phyloP scores from a whole-genome alignment of 92 coral and sea anemone species.

The Nematostella vectensis region DNA sequence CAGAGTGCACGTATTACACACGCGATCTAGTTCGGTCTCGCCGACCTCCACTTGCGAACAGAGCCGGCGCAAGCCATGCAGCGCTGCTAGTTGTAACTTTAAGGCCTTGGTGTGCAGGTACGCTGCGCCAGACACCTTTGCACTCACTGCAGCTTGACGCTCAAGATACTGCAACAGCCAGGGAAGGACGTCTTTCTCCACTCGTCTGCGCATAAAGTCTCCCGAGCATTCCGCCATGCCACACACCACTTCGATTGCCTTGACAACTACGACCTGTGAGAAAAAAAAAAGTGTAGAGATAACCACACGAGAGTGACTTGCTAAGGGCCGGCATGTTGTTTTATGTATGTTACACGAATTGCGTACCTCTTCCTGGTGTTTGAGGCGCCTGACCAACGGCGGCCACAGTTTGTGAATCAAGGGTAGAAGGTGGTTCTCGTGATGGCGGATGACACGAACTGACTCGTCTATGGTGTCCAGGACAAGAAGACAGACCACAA shows the following conservation, averaged over 20 bases:
- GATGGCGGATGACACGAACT: conserved; percentile 40
- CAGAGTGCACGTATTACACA: conserved; percentile 45
- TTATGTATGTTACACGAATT: no score
- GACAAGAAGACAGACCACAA: conserved; percentile 62
- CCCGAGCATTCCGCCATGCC: conserved; percentile 86
- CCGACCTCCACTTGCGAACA: conserved; percentile 68
- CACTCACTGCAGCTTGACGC: conserved; percentile 61
- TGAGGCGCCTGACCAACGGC: conserved; percentile 66
- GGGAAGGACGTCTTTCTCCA: conserved; percentile 78
- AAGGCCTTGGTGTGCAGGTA: conserved; percentile 79
- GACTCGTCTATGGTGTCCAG: conserved; percentile 75
- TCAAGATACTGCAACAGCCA: conserved; percentile 54
- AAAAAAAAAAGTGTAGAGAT: neutral
- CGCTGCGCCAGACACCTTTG: conserved; percentile 56
- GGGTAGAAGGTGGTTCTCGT: conserved; percentile 81
- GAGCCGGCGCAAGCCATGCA: conserved; percentile 66
- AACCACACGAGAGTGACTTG: no score
- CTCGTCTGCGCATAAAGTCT: conserved; percentile 86
- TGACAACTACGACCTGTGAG: conserved; percentile 65
- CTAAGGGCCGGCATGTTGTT: no score
- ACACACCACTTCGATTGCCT: conserved; percentile 71
- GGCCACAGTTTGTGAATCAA: conserved; percentile 94
- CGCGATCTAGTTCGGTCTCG: conserved; percentile 52
- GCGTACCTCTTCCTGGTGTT: conserved; percentile 78
- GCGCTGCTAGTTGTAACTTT: conserved; percentile 57